Conservation (phyloP, 1,140 invertebrate species). For the Drosophila funebris region DNA sequence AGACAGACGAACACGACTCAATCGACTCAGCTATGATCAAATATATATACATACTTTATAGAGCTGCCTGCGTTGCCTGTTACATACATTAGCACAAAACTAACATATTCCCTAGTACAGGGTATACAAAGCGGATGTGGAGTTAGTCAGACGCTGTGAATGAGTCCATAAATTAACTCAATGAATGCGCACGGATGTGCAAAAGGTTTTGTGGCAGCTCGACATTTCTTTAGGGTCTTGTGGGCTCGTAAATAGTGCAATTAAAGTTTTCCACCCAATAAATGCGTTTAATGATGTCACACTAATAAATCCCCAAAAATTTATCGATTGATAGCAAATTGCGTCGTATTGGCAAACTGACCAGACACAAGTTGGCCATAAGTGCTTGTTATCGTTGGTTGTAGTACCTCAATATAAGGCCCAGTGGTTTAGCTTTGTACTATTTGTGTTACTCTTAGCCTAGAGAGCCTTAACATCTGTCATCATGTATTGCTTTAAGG, state of each 20-base stretch:
- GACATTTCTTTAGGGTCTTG: neutral
- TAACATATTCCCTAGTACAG: too few species aligned
- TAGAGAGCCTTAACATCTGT: conserved; percentile 13
- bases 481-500: neutral
- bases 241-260: conserved; percentile 50
- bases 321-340: conserved; percentile 29
- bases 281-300: conserved; percentile 36
- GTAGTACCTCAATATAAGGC: neutral
- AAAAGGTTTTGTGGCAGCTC: neutral
- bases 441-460: conserved; percentile 4
- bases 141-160: conserved; percentile 29
- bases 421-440: neutral
- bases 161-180: conserved; percentile 41
- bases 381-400: neutral
- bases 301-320: conserved; percentile 1
- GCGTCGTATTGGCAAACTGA: conserved; percentile 26
- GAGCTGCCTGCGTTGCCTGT: too few species aligned
- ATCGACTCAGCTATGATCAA: too few species aligned
- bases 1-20: too few species aligned
- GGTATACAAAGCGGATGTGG: conserved; percentile 5
- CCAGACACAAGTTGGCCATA: conserved; percentile 15
- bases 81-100: too few species aligned
- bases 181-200: neutral
- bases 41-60: too few species aligned
- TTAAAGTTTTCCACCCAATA: conserved; percentile 54